These are phyloP conservation scores for Lomographa bimaculata DNA, from an alignment of 2,888 invertebrate species.

Conservation along the genomic window DNA sequence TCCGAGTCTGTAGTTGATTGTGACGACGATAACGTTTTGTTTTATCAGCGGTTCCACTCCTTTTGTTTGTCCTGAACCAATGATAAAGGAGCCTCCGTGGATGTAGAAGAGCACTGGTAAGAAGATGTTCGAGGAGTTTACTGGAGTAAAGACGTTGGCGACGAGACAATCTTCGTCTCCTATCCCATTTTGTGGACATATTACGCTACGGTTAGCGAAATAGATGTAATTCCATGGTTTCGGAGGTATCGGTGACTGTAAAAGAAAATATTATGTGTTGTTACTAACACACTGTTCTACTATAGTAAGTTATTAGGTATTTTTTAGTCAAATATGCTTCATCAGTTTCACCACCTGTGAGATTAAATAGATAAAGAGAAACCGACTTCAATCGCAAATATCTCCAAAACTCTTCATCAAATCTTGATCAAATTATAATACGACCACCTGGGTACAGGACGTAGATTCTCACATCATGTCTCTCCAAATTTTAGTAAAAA, in stretches of 20 bases:
- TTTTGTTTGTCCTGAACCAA: conserved; percentile 41
- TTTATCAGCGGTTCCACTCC: conserved; percentile 43
- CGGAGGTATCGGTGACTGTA: conserved; percentile 38
- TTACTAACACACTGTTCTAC: no score
- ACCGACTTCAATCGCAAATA: no score
- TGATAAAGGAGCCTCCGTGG: conserved; percentile 46
- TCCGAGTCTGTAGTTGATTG: conserved; percentile 50
- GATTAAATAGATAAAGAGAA: no score
- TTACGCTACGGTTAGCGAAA: conserved; percentile 38
- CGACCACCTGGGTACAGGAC: no score
- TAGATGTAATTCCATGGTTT: conserved; percentile 37
- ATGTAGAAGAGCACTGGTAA: conserved; percentile 48
- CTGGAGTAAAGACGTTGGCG: conserved; percentile 46
- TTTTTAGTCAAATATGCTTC: no score
- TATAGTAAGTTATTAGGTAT: no score
- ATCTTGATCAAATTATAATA: no score
- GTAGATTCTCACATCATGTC: no score
- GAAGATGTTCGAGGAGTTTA: conserved; percentile 14
- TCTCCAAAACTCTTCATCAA: no score
- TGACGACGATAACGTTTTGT: conserved; percentile 45
- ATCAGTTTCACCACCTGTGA: no score
- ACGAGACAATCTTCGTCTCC: conserved; percentile 50
- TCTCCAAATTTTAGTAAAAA: no score
- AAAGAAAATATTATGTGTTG: no score
- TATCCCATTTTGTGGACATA: conserved; percentile 42